Evolutionary conservation across 2,113 vertebrate species (phyloP).

Genomic region (Pteropus alecto): DNA sequence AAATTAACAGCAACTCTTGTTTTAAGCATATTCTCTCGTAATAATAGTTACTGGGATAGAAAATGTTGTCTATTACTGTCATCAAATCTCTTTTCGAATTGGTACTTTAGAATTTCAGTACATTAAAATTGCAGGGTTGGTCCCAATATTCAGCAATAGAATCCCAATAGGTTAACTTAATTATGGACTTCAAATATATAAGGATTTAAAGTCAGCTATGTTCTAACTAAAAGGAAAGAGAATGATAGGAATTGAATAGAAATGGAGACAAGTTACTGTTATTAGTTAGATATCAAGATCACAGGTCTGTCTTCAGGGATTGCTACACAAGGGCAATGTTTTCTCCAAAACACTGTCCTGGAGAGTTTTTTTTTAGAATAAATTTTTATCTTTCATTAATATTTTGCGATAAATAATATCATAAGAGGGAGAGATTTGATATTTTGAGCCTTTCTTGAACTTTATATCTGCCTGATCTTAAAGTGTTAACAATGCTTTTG

Average conservation of each 20-base stretch:
- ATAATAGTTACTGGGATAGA: conserved; percentile 47
- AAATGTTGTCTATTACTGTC: conserved; percentile 51
- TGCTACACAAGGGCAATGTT: background rate
- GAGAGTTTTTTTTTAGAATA: background rate
- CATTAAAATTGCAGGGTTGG: conserved; percentile 27
- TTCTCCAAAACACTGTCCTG: background rate
- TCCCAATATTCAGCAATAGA: background rate
- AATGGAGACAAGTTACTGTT: background rate
- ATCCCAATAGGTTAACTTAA: conserved; percentile 50
- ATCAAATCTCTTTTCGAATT: conserved; percentile 37
- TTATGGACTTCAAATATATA: conserved; percentile 46
- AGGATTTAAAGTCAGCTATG: background rate
- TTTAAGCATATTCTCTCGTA: conserved; percentile 45
- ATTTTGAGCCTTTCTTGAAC: background rate
- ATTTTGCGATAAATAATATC: background rate
- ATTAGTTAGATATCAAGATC: background rate
- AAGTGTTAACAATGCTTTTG: background rate
- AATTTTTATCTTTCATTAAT: background rate
- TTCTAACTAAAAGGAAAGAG: background rate
- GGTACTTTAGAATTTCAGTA: conserved; percentile 20
- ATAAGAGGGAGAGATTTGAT: background rate
- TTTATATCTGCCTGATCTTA: background rate
- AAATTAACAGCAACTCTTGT: conserved; percentile 51
- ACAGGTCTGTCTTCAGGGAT: background rate
- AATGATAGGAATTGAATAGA: conserved; percentile 43